Evolutionary conservation across 2,888 invertebrate genomes (phyloP), one percentile per base, ranked within the genome.

Genomic region (Sminthurides aquaticus): DNA sequence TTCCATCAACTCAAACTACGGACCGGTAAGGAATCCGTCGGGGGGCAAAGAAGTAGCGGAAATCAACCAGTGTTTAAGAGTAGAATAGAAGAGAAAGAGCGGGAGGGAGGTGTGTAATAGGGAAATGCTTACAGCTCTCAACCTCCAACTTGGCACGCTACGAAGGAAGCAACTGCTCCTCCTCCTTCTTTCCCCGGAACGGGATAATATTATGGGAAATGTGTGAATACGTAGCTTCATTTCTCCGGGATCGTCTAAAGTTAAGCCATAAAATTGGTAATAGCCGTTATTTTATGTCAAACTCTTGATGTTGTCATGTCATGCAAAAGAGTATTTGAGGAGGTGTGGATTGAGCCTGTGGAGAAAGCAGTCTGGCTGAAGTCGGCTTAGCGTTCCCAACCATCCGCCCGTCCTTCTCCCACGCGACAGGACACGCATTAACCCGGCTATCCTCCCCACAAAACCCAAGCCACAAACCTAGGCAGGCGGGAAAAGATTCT

Each of bases 281-380:
- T 73, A 69, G 66, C 66, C 61, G 57, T 65, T 67, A 69, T 71
- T 69, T 70, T 69, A 67, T 61, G 65, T 58, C 52, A 54, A 64
- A 54, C 62, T 57, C 65, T 66, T 71, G 69, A 73, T 71, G 71
- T 70, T 68, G 67, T 68, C 67, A 67, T 71, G 71, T 71, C 73
- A 73, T 69, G 73, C 71, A 70, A 70, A 71, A 67, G 63, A 58
- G 54, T 52, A 20, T 29, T 25, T 5, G 26, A 26, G 24, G 25
- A 24, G 25, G 26, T 56, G 56, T 25, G 15, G 56, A 24, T 11
- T 56, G 24, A 11, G 11, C n/a, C 56, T 18, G n/a, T n/a, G n/a
- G 26, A 18, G 26, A 56, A 11, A 25, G 56, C 26, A 24, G 3
- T 56, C 15, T 8, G 3, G 56, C 15, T 52, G n/a, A n/a, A n/a